These are phyloP conservation scores for Cyanoliseus patagonus DNA, from an alignment of 2,113 vertebrate genomes.

Conservation along the genomic window DNA sequence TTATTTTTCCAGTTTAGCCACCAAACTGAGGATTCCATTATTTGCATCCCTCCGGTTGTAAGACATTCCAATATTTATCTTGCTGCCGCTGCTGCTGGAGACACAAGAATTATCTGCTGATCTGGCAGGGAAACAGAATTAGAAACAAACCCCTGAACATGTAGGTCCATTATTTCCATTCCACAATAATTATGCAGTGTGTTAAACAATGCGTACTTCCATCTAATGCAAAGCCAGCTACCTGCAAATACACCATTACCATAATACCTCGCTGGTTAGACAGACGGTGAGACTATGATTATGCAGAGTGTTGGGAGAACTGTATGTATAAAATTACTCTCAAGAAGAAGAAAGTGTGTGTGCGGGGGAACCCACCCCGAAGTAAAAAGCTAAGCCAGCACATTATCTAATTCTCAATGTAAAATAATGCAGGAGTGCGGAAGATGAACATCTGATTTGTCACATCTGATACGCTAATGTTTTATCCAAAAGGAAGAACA, in stretches of 20 bases:
- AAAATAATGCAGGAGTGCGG: slow-evolving; percentile 86
- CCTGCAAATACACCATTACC: slow-evolving; percentile 65
- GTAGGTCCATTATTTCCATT: slow-evolving; percentile 43
- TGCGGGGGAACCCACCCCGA: background rate
- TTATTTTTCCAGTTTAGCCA: slow-evolving; percentile 33
- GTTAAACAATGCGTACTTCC: slow-evolving; percentile 49
- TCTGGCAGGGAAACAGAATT: slow-evolving; percentile 20
- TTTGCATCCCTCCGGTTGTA: slow-evolving; percentile 37
- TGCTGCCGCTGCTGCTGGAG: background rate
- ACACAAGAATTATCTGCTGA: slow-evolving; percentile 32
- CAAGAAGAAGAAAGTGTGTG: background rate
- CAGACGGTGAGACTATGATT: slow-evolving; percentile 67
- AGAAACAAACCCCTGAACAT: background rate
- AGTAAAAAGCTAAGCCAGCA: slow-evolving; percentile 79
- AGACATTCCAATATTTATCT: slow-evolving; percentile 54
- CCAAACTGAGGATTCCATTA: slow-evolving; percentile 21
- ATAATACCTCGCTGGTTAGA: slow-evolving; percentile 67
- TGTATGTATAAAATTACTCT: slow-evolving; percentile 75
- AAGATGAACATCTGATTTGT: slow-evolving; percentile 99
- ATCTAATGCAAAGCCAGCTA: slow-evolving; percentile 14
- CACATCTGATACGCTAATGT: slow-evolving; percentile 99
- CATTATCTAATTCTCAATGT: slow-evolving; percentile 83
- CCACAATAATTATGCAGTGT: slow-evolving; percentile 17
- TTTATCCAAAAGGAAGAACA: slow-evolving; percentile 99
- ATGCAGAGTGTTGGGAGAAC: slow-evolving; percentile 69